Evolutionary conservation across 1,140 invertebrate species (phyloP), one percentile per base, ranked within the genome.

Genomic region (Lucilia cuprina): DNA sequence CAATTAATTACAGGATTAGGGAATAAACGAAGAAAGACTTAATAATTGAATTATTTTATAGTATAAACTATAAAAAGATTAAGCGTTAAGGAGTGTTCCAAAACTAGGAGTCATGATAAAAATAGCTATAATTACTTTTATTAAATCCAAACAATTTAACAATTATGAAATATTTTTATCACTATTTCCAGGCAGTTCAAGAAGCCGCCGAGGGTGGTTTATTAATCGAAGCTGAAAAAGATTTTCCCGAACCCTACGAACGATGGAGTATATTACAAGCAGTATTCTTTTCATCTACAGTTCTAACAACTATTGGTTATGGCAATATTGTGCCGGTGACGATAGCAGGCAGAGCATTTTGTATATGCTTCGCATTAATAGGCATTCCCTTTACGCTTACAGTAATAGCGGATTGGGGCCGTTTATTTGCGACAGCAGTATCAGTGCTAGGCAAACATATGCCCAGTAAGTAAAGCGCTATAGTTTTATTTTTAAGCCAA

Each of bases 291-390:
- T 95, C 95, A 70, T 96, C 95, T 19, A 97, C 96, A 80, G 95
- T 97, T 86, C 93, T 96, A 87, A 97, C 96, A 50, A 97, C 96
- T 49, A 97, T 97, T 91, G 95, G 98, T 84, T 99, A 99, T 91
- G 98, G 98, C 75, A 98, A 99, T 90, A 96, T 99, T 85, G 97
- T 97, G 14, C 98, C 98, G 1, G 94, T 95, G 49, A 99, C 98
- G 4, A 93, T 93, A 84, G 93, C 94, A 89, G 98, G 98, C 10
- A 94, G 96, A 83, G 92, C 96, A 34, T 97, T 98, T 88, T 99
- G 97, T 91, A 97, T 99, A 75, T 92, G 97, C 17, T 99, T 98
- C 90, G 97, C 98, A 10, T 93, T 98, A 74, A 94, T 99, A 55
- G 98, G 98, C 17, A 98, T 98, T 87, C 98, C 98, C 2, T 92